These are phyloP conservation scores for Eulithis testata DNA, from an alignment of 2,888 invertebrate genomes.

Conservation along the genomic window DNA sequence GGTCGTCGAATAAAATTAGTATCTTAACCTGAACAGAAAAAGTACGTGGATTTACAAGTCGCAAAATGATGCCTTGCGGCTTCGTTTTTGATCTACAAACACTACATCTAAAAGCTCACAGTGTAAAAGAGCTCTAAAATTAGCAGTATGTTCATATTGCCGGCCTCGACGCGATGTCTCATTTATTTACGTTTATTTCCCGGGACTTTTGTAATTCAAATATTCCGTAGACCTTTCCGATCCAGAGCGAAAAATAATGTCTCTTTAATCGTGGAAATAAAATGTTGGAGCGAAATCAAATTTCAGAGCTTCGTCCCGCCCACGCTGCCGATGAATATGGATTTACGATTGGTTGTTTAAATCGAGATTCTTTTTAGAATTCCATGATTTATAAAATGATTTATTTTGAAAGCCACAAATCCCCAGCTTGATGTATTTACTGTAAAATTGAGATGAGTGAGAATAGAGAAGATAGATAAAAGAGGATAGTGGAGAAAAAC, in stretches of 20 bases:
- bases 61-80: too few relatives aligned
- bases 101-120: background rate
- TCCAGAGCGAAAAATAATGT: slow-evolving; percentile 19
- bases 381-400: too few relatives aligned
- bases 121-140: background rate
- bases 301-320: slow-evolving; percentile 14
- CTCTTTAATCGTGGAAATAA: slow-evolving; percentile 23
- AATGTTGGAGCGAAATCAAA: slow-evolving; percentile 28
- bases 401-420: too few relatives aligned
- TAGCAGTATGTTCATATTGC: slow-evolving; percentile 3
- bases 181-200: slow-evolving; percentile 25
- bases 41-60: too few relatives aligned
- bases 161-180: slow-evolving; percentile 6
- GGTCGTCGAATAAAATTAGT: too few relatives aligned
- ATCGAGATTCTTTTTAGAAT: background rate
- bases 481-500: too few relatives aligned
- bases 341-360: slow-evolving; percentile 7
- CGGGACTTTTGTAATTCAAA: slow-evolving; percentile 31
- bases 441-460: too few relatives aligned
- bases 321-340: slow-evolving; percentile 21
- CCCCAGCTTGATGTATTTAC: too few relatives aligned
- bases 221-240: slow-evolving; percentile 17
- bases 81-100: background rate
- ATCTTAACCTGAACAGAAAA: too few relatives aligned
- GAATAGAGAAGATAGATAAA: too few relatives aligned